Conservation (phyloP, 2,888 invertebrate genomes). For the Rhopalosiphum nymphaeae region DNA sequence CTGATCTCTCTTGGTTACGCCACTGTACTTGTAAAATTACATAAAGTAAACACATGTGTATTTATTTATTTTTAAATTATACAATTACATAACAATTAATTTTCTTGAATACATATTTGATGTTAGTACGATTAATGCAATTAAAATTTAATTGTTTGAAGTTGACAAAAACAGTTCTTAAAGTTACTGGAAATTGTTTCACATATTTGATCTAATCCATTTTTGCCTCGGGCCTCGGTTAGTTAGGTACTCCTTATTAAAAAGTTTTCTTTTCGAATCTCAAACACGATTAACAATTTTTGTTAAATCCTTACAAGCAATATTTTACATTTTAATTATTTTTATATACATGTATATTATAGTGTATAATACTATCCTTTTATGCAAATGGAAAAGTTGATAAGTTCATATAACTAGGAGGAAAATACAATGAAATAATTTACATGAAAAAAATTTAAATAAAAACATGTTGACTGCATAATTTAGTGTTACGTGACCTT, state of each 20-base stretch:
- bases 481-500: neutral
- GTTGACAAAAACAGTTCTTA: neutral
- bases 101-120: neutral
- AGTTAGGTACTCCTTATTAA: neutral
- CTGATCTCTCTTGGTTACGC: neutral
- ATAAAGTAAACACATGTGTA: neutral
- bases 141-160: neutral
- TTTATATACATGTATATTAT: neutral
- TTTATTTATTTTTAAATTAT: neutral
- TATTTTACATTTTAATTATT: neutral
- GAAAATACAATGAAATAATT: neutral
- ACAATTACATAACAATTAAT: neutral
- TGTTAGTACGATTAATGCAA: neutral
- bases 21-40: neutral
- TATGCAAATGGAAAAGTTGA: neutral
- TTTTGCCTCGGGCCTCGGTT: neutral
- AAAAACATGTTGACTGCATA: neutral
- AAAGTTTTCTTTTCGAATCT: slow-evolving; percentile 25
- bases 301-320: neutral
- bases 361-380: neutral
- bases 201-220: slow-evolving; percentile 10
- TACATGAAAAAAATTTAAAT: neutral
- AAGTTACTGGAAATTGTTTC: slow-evolving; percentile 27
- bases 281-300: neutral
- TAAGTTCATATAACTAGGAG: neutral